A percentile compares a stretch with the other conserved stretches of the same genome.
phyloP scores from a whole-genome alignment of 2,113 vertebrate species.

The Pogonocichla stellata region DNA sequence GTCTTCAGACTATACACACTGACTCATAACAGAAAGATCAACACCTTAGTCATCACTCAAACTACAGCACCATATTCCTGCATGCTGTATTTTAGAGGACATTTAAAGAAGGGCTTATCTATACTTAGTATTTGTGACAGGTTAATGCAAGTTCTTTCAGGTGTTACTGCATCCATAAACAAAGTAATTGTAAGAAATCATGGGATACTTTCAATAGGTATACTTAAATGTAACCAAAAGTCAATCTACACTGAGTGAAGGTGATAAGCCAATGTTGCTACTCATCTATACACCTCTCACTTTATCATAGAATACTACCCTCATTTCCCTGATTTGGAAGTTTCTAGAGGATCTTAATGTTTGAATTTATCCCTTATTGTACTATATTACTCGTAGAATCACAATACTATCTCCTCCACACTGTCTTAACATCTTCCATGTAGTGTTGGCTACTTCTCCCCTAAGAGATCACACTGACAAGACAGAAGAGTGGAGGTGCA shows the following conservation, averaged over 20 bases:
- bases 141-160: background rate
- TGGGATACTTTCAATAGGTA: background rate
- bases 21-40: background rate
- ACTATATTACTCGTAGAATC: background rate
- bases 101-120: background rate
- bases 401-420: background rate
- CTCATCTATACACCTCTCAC: background rate
- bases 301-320: background rate
- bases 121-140: background rate
- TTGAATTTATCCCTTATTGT: background rate
- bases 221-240: background rate
- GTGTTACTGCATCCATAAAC: background rate
- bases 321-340: background rate
- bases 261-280: background rate
- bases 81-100: background rate
- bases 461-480: rapidly evolving
- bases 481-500: background rate
- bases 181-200: background rate
- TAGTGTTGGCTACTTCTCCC: background rate
- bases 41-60: background rate
- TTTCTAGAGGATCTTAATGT: background rate
- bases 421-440: background rate
- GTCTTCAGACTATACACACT: background rate
- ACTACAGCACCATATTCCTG: background rate
- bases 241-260: background rate